A percentile compares a stretch with the other conserved stretches of the same genome.
Evolutionary conservation across 2,888 invertebrate species (phyloP).

Genomic region (Ophioninae sp.): DNA sequence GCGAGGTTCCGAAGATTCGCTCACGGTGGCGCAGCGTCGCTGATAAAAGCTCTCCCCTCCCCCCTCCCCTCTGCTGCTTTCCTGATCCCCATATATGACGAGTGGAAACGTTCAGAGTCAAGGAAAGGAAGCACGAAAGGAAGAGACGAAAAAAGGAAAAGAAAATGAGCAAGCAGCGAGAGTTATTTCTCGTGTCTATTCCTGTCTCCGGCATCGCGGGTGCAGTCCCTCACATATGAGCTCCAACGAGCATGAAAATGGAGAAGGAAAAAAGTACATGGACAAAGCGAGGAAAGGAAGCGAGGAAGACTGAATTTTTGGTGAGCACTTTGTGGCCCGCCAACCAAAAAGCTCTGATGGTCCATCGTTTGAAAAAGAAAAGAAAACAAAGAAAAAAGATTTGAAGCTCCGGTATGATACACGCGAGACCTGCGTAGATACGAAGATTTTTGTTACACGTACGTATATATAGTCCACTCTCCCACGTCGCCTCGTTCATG

Average conservation of each 20-base stretch:
- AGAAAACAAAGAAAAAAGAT: background rate
- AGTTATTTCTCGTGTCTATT: slow-evolving; percentile 51
- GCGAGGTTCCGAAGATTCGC: background rate
- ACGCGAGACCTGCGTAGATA: slow-evolving; percentile 16
- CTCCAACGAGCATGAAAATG: slow-evolving; percentile 23
- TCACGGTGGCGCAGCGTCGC: background rate
- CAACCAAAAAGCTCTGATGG: slow-evolving; percentile 11
- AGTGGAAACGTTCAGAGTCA: background rate
- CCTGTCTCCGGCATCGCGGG: slow-evolving; percentile 30
- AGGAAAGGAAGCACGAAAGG: slow-evolving; percentile 10
- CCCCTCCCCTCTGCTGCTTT: no score
- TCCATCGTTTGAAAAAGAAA: slow-evolving; percentile 25
- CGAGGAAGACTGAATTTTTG: slow-evolving; percentile 43
- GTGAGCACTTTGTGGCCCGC: slow-evolving; percentile 35
- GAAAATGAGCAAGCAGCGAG: slow-evolving; percentile 1
- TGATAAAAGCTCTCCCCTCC: background rate
- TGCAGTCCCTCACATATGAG: slow-evolving; percentile 31
- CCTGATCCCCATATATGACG: background rate
- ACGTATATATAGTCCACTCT: slow-evolving; percentile 12
- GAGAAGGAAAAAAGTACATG: slow-evolving; percentile 20
- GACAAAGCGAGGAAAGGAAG: background rate
- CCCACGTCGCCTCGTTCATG: slow-evolving; percentile 33
- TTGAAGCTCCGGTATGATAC: slow-evolving; percentile 9
- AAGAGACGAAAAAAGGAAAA: slow-evolving; percentile 23
- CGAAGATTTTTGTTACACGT: background rate